phyloP scores from a whole-genome alignment of 2,888 invertebrate genomes.

The Philereme transversata region DNA sequence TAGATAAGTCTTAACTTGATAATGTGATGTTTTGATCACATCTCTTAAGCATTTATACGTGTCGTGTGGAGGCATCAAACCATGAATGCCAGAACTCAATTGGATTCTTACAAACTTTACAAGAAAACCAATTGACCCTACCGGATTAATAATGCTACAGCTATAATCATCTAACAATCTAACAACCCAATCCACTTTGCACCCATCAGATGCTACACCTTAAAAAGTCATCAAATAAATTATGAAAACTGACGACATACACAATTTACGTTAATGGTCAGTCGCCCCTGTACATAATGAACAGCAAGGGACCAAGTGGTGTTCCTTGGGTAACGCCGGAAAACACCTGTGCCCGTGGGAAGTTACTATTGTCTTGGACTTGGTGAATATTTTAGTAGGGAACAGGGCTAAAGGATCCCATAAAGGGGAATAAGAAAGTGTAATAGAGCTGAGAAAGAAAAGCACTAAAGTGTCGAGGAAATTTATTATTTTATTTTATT shows the following conservation, averaged over 20 bases:
- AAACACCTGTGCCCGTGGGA: slow-evolving; percentile 59
- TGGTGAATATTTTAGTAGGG: slow-evolving; percentile 28
- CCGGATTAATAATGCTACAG: slow-evolving; percentile 32
- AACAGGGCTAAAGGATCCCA: slow-evolving; percentile 2
- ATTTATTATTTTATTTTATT: too few species aligned
- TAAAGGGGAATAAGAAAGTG: neutral
- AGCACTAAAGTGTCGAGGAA: neutral
- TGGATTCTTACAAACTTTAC: too few species aligned
- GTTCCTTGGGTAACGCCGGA: slow-evolving; percentile 37
- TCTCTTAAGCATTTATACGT: too few species aligned
- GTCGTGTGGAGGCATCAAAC: too few species aligned
- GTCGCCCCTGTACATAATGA: slow-evolving; percentile 42
- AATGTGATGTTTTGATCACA: too few species aligned
- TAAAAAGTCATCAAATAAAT: slow-evolving; percentile 44
- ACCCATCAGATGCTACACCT: slow-evolving; percentile 33
- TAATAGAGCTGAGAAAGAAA: neutral
- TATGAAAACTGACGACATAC: slow-evolving; percentile 48
- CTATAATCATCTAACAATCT: slow-evolving; percentile 25
- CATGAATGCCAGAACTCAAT: too few species aligned
- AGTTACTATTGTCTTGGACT: slow-evolving; percentile 21
- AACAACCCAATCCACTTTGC: slow-evolving; percentile 35
- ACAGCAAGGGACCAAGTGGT: slow-evolving; percentile 40
- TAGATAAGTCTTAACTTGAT: too few species aligned
- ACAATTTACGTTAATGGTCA: slow-evolving; percentile 57
- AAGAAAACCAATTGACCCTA: slow-evolving; percentile 9